Conservation (phyloP, 1,140 invertebrate species). For the Phortica variegata region DNA sequence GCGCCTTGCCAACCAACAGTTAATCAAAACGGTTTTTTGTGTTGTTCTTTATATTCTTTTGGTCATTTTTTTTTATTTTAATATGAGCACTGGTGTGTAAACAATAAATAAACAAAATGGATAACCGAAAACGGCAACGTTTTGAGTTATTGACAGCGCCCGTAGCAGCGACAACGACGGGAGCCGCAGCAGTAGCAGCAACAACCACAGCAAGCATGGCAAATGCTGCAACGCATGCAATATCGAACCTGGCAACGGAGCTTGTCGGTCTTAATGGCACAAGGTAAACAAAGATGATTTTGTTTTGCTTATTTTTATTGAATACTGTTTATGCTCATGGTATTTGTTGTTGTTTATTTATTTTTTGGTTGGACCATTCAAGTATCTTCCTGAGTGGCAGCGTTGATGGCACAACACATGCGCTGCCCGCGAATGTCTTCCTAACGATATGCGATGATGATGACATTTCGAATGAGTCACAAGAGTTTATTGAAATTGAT, state of each 20-base stretch:
- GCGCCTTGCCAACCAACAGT: too few species aligned
- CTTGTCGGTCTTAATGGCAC: neutral
- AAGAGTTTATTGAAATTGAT: slow-evolving; percentile 46
- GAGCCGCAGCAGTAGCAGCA: slow-evolving; percentile 13
- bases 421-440: slow-evolving; percentile 37
- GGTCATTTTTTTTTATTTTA: too few species aligned
- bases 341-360: too few species aligned
- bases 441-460: slow-evolving; percentile 46
- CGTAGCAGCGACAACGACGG: neutral
- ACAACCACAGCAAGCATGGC: slow-evolving; percentile 14
- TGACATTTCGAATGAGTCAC: slow-evolving; percentile 34
- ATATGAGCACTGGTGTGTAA: too few species aligned
- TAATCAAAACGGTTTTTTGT: too few species aligned
- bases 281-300: neutral
- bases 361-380: too few species aligned
- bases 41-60: too few species aligned
- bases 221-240: slow-evolving; percentile 12
- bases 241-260: neutral
- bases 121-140: slow-evolving; percentile 40
- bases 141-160: slow-evolving; percentile 26
- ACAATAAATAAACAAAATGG: slow-evolving; percentile 23
- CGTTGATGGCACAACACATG: slow-evolving; percentile 10
- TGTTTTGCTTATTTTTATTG: too few species aligned
- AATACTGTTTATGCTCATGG: too few species aligned
- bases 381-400: slow-evolving; percentile 33